Percentiles rank a stretch among this genome's conserved stretches.
These are phyloP conservation scores for Andrena fulva DNA, from an alignment of 2,888 invertebrate species.

Conservation along the genomic window DNA sequence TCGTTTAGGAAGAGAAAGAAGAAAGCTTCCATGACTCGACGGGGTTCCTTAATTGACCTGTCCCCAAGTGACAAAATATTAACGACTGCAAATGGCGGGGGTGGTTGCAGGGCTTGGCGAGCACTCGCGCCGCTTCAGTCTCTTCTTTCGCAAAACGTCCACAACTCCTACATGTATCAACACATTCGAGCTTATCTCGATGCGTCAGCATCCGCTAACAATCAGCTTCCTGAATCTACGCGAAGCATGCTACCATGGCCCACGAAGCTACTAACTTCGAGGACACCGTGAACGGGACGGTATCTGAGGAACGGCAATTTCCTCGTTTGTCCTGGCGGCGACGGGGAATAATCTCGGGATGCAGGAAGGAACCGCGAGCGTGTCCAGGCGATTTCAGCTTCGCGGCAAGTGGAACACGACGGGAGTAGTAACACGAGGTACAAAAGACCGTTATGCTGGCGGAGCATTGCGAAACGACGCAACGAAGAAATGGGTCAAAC, in stretches of 20 bases:
- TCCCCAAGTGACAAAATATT: neutral
- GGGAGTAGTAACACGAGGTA: constrained; percentile 51
- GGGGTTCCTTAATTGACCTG: neutral
- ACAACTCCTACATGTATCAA: too few species aligned
- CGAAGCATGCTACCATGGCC: too few species aligned
- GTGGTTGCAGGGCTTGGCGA: too few species aligned
- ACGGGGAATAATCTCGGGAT: neutral
- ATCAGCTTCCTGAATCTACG: too few species aligned
- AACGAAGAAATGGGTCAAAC: constrained; percentile 72
- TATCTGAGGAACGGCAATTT: neutral
- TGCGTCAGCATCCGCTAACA: too few species aligned
- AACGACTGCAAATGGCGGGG: neutral
- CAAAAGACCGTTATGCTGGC: constrained; percentile 68
- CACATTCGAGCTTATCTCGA: too few species aligned
- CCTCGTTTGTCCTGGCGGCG: neutral
- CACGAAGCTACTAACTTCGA: neutral
- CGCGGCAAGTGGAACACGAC: constrained; percentile 60
- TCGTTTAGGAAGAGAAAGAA: neutral
- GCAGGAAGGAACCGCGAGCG: constrained; percentile 43
- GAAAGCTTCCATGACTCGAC: neutral
- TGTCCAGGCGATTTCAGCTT: constrained; percentile 55
- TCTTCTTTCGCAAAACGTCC: too few species aligned
- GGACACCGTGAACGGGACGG: neutral
- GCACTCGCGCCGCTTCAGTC: too few species aligned
- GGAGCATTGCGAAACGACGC: constrained; percentile 70